A percentile compares a stretch with the other conserved stretches of the same genome.
These are phyloP conservation scores for Lasius platythorax DNA, from an alignment of 2,888 invertebrate genomes.

Conservation along the genomic window DNA sequence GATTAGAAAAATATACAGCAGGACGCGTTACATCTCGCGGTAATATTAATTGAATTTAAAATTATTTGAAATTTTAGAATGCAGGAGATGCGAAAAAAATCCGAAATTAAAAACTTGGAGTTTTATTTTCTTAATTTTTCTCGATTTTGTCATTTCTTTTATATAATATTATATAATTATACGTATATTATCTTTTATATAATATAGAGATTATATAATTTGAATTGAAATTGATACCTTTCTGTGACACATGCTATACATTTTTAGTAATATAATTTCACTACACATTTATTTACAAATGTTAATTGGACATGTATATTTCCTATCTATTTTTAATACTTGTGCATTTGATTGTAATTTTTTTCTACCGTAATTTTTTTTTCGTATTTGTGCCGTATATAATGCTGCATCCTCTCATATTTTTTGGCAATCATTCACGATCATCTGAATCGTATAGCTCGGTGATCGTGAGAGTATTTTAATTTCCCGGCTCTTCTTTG, in stretches of 20 bases:
- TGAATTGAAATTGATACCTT: neutral
- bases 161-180: neutral
- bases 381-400: neutral
- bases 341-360: neutral
- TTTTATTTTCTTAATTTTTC: neutral
- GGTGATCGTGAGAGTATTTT: constrained; percentile 40
- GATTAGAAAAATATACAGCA: neutral
- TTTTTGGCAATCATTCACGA: constrained; percentile 52
- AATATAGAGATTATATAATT: neutral
- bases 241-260: neutral
- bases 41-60: neutral
- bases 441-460: constrained; percentile 36
- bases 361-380: neutral
- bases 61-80: neutral
- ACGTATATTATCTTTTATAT: neutral
- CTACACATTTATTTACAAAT: neutral
- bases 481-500: constrained; percentile 44
- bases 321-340: neutral
- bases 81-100: neutral
- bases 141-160: neutral
- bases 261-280: neutral
- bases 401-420: neutral
- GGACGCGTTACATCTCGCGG: neutral
- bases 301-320: neutral
- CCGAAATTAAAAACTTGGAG: neutral